Evolutionary conservation across 2,797 vertebrate genomes (phyloP).

Genomic region (Danionella dracula): DNA sequence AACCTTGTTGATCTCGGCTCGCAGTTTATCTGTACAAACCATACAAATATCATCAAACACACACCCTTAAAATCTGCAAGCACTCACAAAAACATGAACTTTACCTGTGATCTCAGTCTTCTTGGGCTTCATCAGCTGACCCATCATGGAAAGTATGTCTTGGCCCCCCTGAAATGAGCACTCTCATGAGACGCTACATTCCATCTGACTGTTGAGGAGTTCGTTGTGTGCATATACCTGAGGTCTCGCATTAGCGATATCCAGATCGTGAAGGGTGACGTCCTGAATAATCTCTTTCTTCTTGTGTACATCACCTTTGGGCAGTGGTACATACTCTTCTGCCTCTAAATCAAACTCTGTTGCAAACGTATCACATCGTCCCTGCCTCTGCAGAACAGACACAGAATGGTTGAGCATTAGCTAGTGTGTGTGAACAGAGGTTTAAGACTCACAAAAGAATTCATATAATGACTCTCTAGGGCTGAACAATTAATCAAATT

Average conservation of each 20-base stretch:
- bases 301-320: constrained; percentile 98
- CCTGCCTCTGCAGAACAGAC: constrained; percentile 80
- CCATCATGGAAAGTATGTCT: constrained; percentile 99
- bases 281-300: constrained; percentile 99
- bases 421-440: too few relatives aligned
- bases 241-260: constrained; percentile 91
- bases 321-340: constrained; percentile 96
- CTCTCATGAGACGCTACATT: neutral
- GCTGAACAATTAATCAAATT: too few relatives aligned
- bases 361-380: constrained; percentile 96
- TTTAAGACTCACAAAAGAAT: too few relatives aligned
- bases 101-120: constrained; percentile 98
- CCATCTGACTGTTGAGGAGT: neutral
- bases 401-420: neutral
- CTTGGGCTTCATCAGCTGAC: constrained; percentile 98
- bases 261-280: constrained; percentile 95
- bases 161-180: constrained; percentile 82
- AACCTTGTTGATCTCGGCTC: constrained; percentile 97
- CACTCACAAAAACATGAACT: neutral
- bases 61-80: neutral
- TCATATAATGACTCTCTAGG: too few relatives aligned
- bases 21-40: constrained; percentile 82
- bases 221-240: constrained; percentile 71
- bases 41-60: neutral
- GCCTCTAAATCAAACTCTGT: constrained; percentile 99